Evolutionary conservation across 1,140 invertebrate species (phyloP), one percentile per base, ranked within the genome.

Genomic region (Drosophila micromelanica): DNA sequence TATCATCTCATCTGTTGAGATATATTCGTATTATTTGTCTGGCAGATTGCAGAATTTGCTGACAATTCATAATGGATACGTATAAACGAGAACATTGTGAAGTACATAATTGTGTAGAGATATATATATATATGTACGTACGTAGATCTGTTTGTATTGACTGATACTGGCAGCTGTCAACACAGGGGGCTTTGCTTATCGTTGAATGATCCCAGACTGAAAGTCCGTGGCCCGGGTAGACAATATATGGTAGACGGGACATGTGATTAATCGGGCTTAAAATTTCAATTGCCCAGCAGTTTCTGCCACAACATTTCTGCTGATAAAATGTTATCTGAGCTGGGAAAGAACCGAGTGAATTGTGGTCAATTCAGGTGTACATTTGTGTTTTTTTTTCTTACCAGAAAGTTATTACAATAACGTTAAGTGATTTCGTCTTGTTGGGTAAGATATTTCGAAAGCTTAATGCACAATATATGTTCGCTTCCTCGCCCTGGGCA

Each of bases 251-350:
- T 32, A 40, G 65, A 60, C 59, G 43, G 27, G 30, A 56, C 43
- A 20, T 42, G 13, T 63, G 79, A 89, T 89, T 67, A 65, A 70
- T 78, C 57, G 52, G 56, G 74, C 65, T 89, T 89, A 76, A 61
- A 62, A 77, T 70, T 73, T 74, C 73, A 55, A 56, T 73, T 56
- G 56, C 23, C 17, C 61, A 68, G 43, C 46, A 45, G 20, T 73
- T 60, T 68, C 9, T 43, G 27, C 40, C 42, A 23, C 38, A 23
- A 20, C 48, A 52, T 62, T 62, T 30, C 30, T 64, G 70, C 70
- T 60, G 63, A 70, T 86, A 78, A 75, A 64, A 38, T 74, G 63
- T 62, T 75, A 62, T 73, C 63, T 38, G n/a, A 48, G 45, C 9
- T 17, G 35, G 23, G 38, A 54, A 32, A 46, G 43, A 42, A 40